Base-by-base conservation (phyloP, 2,888 invertebrate genomes). In the Lamellibrachia columna region DNA sequence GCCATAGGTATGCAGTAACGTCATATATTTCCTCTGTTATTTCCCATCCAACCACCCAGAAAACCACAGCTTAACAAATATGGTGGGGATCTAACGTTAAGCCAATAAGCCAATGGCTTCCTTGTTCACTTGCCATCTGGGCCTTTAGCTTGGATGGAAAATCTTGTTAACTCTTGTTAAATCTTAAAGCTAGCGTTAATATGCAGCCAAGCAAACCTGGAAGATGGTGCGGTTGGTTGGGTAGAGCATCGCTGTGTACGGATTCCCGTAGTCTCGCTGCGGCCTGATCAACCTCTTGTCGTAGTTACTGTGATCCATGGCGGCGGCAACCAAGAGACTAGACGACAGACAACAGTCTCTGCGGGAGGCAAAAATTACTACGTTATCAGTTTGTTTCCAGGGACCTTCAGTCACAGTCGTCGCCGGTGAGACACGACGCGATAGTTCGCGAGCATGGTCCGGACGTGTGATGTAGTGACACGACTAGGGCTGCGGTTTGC, bases 261-360 rank as follows among this genome's bases (percentile, higher is more conserved):
- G 93, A 90, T 93, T 93, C 6, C 93, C 93, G 53, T 92, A 92
- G 90, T 75, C 75, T n/a, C 75, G 75, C 75, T 75, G 75, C 22
- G 75, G 75, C 22, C 75, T 11, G 75, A 75, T 75, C 75, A 75
- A 75, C 75, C 75, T 75, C 75, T 75, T 75, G 75, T 75, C 75
- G 75, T 75, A 75, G 75, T n/a, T n/a, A 22, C 75, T 75, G 22
- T 75, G 75, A n/a, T 75, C 75, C 75, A 75, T 75, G 75, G 75
- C 75, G 75, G 75, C 75, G 75, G 75, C 75, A 22, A 22, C 75
- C 75, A 15, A 22, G 15, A 75, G 75, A 75, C 75, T 22, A 22
- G 75, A 75, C 75, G 75, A 58, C 11, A 58, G 58, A 58, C 58
- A 11, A 15, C 75, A 15, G 75, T 75, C 15, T 75, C 75, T 6